Percentiles rank a stretch among this genome's conserved stretches.
Conservation (phyloP, 2,797 vertebrate genomes). For the Rhincodon typus region DNA sequence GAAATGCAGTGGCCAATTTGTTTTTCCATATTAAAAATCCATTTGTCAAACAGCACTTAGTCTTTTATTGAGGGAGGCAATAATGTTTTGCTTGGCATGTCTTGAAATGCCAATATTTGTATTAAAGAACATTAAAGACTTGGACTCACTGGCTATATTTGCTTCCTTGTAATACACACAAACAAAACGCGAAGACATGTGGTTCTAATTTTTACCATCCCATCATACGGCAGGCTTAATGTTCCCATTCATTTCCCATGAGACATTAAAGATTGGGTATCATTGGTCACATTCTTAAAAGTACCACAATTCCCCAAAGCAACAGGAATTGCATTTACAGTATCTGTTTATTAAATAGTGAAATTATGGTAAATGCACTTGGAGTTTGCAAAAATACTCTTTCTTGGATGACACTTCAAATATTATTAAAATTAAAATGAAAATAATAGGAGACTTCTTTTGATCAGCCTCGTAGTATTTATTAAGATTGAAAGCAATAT, state of each 20-base stretch:
- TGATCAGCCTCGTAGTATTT: neutral
- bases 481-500: neutral
- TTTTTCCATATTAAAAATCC: constrained; percentile 64
- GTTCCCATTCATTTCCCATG: constrained; percentile 28
- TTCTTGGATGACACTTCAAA: neutral
- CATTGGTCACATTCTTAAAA: constrained; percentile 18
- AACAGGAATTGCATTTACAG: constrained; percentile 20
- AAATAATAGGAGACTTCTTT: neutral
- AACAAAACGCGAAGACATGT: constrained; percentile 33
- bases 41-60: constrained; percentile 49
- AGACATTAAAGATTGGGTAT: constrained; percentile 8
- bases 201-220: constrained; percentile 31
- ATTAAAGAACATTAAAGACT: constrained; percentile 40
- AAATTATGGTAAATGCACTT: constrained; percentile 24
- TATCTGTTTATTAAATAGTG: constrained; percentile 15
- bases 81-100: constrained; percentile 63
- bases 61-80: constrained; percentile 48
- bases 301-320: neutral
- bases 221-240: constrained; percentile 15
- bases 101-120: constrained; percentile 57
- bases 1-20: constrained; percentile 58
- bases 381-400: neutral
- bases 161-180: constrained; percentile 31
- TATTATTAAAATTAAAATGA: constrained; percentile 1
- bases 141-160: constrained; percentile 32